Conservation (phyloP, 1,140 invertebrate species). For the Drosophila carrolli region DNA sequence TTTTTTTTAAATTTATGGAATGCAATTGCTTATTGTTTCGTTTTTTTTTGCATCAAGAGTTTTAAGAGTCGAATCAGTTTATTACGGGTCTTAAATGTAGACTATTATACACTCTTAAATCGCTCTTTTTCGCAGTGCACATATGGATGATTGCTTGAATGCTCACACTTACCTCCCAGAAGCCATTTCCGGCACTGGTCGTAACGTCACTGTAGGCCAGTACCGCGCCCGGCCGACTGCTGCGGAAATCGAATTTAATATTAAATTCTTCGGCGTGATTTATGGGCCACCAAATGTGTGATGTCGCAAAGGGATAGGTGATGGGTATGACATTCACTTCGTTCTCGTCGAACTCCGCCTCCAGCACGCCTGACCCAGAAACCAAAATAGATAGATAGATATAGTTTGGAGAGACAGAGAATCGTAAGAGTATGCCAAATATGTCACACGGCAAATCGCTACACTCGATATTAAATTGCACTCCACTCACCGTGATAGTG, state of each 20-base stretch:
- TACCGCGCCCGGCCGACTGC: constrained; percentile 92
- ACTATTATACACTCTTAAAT: background rate
- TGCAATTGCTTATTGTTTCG: too few species aligned
- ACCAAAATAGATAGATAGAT: constrained; percentile 45
- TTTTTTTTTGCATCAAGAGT: too few species aligned
- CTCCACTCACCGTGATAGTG: constrained; percentile 88
- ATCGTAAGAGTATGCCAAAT: constrained; percentile 24
- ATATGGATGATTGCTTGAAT: constrained; percentile 72
- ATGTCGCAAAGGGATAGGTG: constrained; percentile 95
- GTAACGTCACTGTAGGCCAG: constrained; percentile 93
- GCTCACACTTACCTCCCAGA: constrained; percentile 92
- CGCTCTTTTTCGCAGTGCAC: constrained; percentile 10
- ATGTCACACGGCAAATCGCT: constrained; percentile 30
- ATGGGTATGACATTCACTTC: constrained; percentile 95
- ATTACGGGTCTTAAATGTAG: too few species aligned
- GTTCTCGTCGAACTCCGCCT: constrained; percentile 92
- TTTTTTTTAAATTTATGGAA: too few species aligned
- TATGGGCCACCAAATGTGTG: constrained; percentile 94
- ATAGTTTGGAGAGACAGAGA: background rate
- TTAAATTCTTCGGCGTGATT: constrained; percentile 89
- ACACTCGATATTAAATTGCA: constrained; percentile 42
- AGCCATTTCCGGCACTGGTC: constrained; percentile 89
- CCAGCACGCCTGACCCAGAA: constrained; percentile 87
- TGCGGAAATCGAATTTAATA: constrained; percentile 95
- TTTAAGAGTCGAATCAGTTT: too few species aligned